Evolutionary conservation across 2,113 vertebrate species (phyloP), one percentile per base, ranked within the genome.

Genomic region (Hippocampus mohnikei): DNA sequence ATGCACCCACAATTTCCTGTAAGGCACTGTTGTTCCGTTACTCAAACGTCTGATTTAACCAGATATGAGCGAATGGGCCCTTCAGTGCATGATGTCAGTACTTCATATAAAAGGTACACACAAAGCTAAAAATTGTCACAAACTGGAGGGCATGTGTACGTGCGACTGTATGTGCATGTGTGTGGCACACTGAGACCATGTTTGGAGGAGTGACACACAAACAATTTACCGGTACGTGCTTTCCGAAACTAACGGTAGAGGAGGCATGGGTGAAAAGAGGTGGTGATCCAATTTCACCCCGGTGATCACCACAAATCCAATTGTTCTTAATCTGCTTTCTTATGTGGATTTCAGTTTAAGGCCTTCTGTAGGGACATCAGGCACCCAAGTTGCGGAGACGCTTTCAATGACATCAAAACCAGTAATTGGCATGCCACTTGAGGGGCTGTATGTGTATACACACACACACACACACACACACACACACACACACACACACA

Each of bases 41-140:
- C 46, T 66, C 69, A 76, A 72, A 80, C 53, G 33, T 76, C 62
- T 82, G 80, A 87, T 83, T 80, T 71, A 79, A 85, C 5, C 55
- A 48, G 66, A 72, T 72, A 79, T 71, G 75, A 84, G 59, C 69
- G 40, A 60, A 66, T 7, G 13, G 52, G 42, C 56, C 70, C 42
- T 76, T 71, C 23, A 80, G 74, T 68, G 70, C 67, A 76, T 72
- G 75, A 77, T 74, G 77, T 81, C 82, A 75, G 72, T 67, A 66
- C 52, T 63, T 74, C 50, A 60, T 69, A 70, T 64, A 66, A 67
- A 81, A 52, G 42, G 42, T 50, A 59, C 29, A 66, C 42, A 69
- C 41, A 72, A 64, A 73, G 69, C 40, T 66, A 42, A 62, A 65
- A 76, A 74, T 23, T 69, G 59, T 55, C 23, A 37, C 59, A 70